phyloP scores from a whole-genome alignment of 2,888 invertebrate genomes.

The Podotricha telesiphe region DNA sequence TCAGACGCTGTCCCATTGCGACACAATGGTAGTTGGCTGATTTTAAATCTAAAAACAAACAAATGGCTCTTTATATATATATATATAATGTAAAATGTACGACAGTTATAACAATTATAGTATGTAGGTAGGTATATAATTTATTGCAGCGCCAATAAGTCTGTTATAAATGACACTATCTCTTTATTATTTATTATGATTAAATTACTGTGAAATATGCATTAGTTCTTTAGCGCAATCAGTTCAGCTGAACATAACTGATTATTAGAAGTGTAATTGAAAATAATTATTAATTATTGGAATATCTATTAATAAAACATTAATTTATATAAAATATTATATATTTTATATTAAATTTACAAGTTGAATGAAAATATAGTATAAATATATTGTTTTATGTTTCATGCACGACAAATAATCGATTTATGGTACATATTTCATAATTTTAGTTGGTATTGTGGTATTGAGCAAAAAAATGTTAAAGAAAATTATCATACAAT shows the following conservation, averaged over 20 bases:
- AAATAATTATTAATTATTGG: constrained; percentile 12
- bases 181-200: constrained; percentile 24
- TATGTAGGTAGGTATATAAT: constrained; percentile 4
- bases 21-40: too few relatives aligned
- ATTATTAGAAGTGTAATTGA: constrained; percentile 15
- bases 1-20: too few relatives aligned
- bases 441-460: too few relatives aligned
- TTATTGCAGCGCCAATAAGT: constrained; percentile 35
- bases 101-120: background rate
- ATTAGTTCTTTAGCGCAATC: constrained; percentile 7
- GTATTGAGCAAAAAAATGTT: too few relatives aligned
- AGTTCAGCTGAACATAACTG: constrained; percentile 11
- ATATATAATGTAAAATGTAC: constrained; percentile 1
- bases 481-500: too few relatives aligned
- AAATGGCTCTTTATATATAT: background rate
- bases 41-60: background rate
- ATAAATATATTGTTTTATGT: too few relatives aligned
- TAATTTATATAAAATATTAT: background rate
- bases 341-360: background rate
- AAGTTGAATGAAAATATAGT: too few relatives aligned
- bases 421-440: too few relatives aligned
- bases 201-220: constrained; percentile 21
- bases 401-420: too few relatives aligned
- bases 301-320: background rate
- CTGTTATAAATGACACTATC: constrained; percentile 29